Base-by-base conservation (phyloP, 2,113 vertebrate genomes). In the Elephas maximus region DNA sequence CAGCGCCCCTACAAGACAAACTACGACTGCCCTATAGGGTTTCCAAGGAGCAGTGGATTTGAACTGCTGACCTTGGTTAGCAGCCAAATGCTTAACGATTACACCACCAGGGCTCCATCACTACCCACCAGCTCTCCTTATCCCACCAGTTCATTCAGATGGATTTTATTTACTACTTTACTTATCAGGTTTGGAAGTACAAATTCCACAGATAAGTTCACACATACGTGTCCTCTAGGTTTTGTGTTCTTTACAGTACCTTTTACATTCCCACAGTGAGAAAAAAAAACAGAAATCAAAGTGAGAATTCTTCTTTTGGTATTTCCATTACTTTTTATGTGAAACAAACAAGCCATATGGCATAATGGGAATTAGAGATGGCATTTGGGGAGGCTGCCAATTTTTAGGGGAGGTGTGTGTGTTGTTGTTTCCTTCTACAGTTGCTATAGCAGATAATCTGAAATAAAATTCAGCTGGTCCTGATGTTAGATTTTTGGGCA, bases 401-500 rank as follows among this genome's bases (percentile, higher is more conserved):
- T 71, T 96, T 98, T 89, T 88, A 91, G 57, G 85, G 67, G 73
- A 57, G 53, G 62, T 80, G 44, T 86, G 26, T 76, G 8, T 21
- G 26, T 67, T 76, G 62, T 11, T 93, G 86, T 84, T 97, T 97
- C 96, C 95, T 96, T 90, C 93, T 90, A 53, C 82, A 93, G 98
- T 98, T 98, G 97, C 98, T 97, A 98, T 84, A 98, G 98, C 71
- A 98, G 97, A 98, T 98, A 98, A 98, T 98, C 98, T 95, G 81
- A 97, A 98, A 98, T 98, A 97, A 98, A 99, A 98, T 98, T 93
- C 97, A 98, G 98, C 98, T 97, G 98, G 98, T 98, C 98, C 97
- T 98, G 98, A 98, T 97, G 98, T 98, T 98, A 99, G 98, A 99
- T 98, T 98, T 98, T 98, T 98, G 98, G 98, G 98, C 98, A 98